Percentiles rank a stretch among this genome's conserved stretches.
These are phyloP conservation scores for Sinhomidia bicolor DNA, from an alignment of 2,888 invertebrate genomes.

Conservation along the genomic window DNA sequence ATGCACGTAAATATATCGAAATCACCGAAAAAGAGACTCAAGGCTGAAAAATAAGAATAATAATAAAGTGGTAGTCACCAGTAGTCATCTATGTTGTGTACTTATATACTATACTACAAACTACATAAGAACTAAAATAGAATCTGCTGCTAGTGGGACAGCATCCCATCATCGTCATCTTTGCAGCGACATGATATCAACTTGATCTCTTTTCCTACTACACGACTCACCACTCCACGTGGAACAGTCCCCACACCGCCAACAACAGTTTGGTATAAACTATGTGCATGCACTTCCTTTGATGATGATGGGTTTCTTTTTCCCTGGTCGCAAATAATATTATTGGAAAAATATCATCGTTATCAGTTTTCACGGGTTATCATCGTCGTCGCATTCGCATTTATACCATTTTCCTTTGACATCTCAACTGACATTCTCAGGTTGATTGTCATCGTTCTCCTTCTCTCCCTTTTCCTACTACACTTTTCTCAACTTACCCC, in stretches of 20 bases:
- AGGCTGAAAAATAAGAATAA: not conserved
- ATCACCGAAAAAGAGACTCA: not conserved
- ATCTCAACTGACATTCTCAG: conserved; percentile 40
- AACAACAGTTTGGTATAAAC: not conserved
- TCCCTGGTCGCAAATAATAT: not conserved
- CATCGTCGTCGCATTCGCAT: conserved; percentile 21
- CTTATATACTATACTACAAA: not conserved
- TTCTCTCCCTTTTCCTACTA: not conserved
- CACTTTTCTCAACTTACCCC: not conserved
- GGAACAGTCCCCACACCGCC: not conserved
- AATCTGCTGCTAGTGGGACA: conserved; percentile 10
- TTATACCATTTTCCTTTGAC: conserved; percentile 43
- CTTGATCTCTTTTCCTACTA: conserved; percentile 7
- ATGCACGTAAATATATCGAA: not conserved
- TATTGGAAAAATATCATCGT: conserved; percentile 45
- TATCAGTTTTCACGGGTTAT: conserved; percentile 23
- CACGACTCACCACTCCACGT: not conserved
- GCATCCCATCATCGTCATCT: not conserved
- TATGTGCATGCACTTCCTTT: not conserved
- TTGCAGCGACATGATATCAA: conserved; percentile 9
- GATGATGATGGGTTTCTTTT: conserved; percentile 13
- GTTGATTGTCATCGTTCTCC: conserved; percentile 43
- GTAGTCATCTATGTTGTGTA: not conserved
- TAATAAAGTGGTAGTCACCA: not conserved
- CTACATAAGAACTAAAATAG: too few species aligned